Evolutionary conservation across 2,113 vertebrate genomes (phyloP).

Genomic region (Solea solea): DNA sequence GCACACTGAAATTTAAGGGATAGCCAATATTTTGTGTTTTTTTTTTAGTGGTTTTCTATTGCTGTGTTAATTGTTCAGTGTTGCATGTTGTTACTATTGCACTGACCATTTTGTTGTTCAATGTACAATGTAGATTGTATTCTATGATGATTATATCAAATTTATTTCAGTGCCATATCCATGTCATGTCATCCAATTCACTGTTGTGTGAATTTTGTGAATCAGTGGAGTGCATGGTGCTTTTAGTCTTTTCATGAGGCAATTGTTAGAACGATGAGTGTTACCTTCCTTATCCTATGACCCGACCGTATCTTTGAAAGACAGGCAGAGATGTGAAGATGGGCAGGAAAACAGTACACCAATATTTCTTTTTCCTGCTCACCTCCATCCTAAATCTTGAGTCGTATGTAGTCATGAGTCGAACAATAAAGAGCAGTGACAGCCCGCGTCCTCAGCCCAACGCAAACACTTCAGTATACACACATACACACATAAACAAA

Average conservation of each 20-base stretch:
- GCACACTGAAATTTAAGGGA: too few relatives aligned
- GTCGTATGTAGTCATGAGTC: constrained; percentile 32
- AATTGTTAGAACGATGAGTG: background rate
- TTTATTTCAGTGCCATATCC: background rate
- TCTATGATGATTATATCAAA: background rate
- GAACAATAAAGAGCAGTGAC: constrained; percentile 59
- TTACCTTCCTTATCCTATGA: background rate
- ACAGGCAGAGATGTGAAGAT: constrained; percentile 8
- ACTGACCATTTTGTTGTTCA: too few relatives aligned
- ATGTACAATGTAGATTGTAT: too few relatives aligned
- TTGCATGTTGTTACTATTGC: too few relatives aligned
- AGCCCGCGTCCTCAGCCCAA: constrained; percentile 58
- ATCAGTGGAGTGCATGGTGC: too few relatives aligned
- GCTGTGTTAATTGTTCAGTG: too few relatives aligned
- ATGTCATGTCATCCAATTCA: background rate
- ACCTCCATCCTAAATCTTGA: constrained; percentile 29
- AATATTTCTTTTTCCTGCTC: constrained; percentile 7
- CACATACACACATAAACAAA: constrained; percentile 56
- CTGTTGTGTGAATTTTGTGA: too few relatives aligned
- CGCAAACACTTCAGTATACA: constrained; percentile 35
- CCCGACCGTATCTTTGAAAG: background rate
- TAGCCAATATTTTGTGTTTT: too few relatives aligned
- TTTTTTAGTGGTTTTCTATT: too few relatives aligned
- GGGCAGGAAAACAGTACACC: background rate
- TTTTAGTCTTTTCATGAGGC: background rate